A percentile compares a stretch with the other conserved stretches of the same genome.
Evolutionary conservation across 2,888 invertebrate species (phyloP).

Genomic region (Netelia melanura): DNA sequence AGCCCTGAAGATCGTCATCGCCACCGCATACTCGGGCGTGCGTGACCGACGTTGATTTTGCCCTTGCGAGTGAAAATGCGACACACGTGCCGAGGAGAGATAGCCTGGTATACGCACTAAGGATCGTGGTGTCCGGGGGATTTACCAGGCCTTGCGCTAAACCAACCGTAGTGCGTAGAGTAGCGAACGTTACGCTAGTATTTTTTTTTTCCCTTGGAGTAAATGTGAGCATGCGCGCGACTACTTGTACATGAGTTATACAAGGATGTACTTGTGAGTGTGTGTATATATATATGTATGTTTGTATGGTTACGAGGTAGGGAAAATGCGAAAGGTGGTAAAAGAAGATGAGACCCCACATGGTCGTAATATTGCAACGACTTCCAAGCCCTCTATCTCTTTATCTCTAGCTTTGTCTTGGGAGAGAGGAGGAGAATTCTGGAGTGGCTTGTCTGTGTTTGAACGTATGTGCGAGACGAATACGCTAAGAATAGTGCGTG

Average conservation of each 20-base stretch:
- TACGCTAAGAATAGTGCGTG: neutral
- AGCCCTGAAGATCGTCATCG: conserved; percentile 40
- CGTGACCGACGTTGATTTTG: conserved; percentile 60
- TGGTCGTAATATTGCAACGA: conserved; percentile 45
- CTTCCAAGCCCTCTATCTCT: neutral
- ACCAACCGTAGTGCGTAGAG: neutral
- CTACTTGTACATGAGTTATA: neutral
- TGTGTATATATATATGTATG: neutral
- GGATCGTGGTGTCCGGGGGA: neutral
- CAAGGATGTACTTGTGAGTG: neutral
- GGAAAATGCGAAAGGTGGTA: neutral
- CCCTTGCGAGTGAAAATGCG: conserved; percentile 58
- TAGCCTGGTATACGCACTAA: conserved; percentile 37
- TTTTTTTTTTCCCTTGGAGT: neutral
- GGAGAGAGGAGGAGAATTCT: too few species aligned
- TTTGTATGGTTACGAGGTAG: neutral
- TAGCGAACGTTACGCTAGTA: too few species aligned
- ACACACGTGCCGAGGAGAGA: conserved; percentile 57
- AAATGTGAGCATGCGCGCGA: neutral
- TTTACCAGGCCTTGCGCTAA: neutral
- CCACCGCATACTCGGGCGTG: conserved; percentile 53
- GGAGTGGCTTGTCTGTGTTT: neutral
- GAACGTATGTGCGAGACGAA: neutral
- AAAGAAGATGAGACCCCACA: conserved; percentile 27
- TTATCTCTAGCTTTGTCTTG: neutral